Evolutionary conservation across 2,113 vertebrate species (phyloP).

Genomic region (Naja naja): DNA sequence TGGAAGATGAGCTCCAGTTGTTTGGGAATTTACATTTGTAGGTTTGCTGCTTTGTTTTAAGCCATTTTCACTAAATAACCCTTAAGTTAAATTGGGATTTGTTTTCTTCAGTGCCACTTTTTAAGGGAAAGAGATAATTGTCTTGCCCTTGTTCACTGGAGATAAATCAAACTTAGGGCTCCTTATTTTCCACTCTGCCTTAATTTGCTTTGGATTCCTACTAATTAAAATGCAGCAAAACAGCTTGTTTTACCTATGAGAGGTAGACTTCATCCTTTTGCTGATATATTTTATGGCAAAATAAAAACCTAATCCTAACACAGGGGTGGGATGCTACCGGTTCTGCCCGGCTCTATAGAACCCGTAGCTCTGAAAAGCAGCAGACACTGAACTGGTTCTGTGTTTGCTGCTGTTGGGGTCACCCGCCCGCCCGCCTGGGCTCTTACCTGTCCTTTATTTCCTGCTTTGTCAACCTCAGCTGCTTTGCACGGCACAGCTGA

Average conservation of each 20-base stretch:
- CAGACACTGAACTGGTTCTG: too few relatives aligned
- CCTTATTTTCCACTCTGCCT: neutral
- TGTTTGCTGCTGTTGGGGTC: too few relatives aligned
- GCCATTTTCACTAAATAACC: neutral
- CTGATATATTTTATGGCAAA: neutral
- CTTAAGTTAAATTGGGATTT: neutral
- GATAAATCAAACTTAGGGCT: neutral
- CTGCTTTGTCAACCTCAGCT: too few relatives aligned
- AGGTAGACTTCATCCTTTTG: neutral
- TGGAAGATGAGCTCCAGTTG: neutral
- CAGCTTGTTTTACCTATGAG: neutral
- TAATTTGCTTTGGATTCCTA: neutral
- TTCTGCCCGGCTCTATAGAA: too few relatives aligned
- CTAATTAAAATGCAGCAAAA: neutral
- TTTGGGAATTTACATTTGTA: neutral
- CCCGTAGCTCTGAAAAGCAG: too few relatives aligned
- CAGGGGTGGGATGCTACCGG: too few relatives aligned
- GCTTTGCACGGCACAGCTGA: too few relatives aligned
- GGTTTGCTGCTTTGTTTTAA: neutral
- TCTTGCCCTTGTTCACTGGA: neutral
- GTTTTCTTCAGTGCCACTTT: neutral
- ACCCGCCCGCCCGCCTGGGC: too few relatives aligned
- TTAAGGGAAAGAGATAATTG: neutral
- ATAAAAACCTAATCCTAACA: neutral
- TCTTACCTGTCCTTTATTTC: too few relatives aligned